Conservation (phyloP, 2,113 vertebrate species). For the Daubentonia madagascariensis region DNA sequence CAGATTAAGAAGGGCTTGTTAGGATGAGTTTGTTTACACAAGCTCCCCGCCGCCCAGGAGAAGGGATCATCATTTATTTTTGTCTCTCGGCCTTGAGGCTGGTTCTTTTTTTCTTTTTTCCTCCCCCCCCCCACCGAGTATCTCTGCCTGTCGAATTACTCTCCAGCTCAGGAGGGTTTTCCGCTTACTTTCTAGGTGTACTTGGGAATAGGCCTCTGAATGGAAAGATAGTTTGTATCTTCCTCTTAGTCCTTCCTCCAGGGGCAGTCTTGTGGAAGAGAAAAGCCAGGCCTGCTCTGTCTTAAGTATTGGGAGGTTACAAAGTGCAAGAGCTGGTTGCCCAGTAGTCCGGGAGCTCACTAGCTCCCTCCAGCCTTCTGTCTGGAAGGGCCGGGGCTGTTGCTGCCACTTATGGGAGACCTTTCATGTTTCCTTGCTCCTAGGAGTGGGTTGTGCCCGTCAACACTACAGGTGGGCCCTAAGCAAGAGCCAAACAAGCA, state of each 20-base stretch:
- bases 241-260: not conserved
- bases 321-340: not conserved
- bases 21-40: not conserved
- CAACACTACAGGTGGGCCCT: slow-evolving; percentile 63
- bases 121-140: not conserved
- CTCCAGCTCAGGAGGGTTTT: not conserved
- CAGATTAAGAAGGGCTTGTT: not conserved
- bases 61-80: slow-evolving; percentile 38
- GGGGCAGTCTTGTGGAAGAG: not conserved
- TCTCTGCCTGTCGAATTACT: slow-evolving; percentile 2
- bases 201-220: not conserved
- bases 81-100: slow-evolving; percentile 32
- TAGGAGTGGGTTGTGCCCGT: not conserved
- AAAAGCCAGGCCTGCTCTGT: not conserved
- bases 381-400: not conserved
- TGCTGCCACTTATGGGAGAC: not conserved
- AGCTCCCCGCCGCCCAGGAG: not conserved
- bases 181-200: not conserved
- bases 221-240: not conserved
- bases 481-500: slow-evolving; percentile 53
- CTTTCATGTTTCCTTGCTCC: slow-evolving; percentile 24
- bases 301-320: too few relatives aligned
- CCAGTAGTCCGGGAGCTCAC: not conserved
- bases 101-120: not conserved
- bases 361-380: not conserved